phyloP scores from a whole-genome alignment of 2,797 vertebrate species.

The Xerus rutilus region DNA sequence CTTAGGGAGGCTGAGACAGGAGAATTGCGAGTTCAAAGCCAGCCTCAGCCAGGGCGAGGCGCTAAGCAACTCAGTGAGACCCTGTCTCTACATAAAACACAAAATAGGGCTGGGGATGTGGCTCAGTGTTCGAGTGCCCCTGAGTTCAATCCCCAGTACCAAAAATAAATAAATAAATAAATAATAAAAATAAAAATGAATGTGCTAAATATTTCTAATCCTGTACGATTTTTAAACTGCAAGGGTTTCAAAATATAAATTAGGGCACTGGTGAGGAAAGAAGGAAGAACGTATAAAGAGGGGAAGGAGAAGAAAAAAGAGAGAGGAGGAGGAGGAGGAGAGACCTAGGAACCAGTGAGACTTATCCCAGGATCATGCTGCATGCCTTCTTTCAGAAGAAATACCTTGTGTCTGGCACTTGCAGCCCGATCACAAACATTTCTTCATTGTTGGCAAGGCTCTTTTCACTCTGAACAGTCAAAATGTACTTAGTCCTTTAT shows the following conservation, averaged over 20 bases:
- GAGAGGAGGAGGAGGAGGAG: neutral
- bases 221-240: neutral
- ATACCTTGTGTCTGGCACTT: neutral
- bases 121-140: too few relatives aligned
- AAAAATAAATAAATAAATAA: too few relatives aligned
- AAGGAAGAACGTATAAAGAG: neutral
- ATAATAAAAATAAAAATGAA: neutral
- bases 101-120: too few relatives aligned
- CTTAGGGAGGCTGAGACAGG: too few relatives aligned
- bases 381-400: neutral
- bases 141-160: too few relatives aligned
- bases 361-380: neutral
- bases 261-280: neutral
- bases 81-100: too few relatives aligned
- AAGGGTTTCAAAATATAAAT: constrained; percentile 11
- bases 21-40: too few relatives aligned
- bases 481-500: neutral
- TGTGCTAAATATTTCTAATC: neutral
- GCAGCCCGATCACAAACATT: neutral
- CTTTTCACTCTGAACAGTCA: neutral
- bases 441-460: neutral
- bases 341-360: neutral
- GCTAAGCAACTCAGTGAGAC: too few relatives aligned
- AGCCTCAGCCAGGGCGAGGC: too few relatives aligned
- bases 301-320: neutral